Evolutionary conservation across 2,797 vertebrate genomes (phyloP), one percentile per base, ranked within the genome.

Genomic region (Luscinia luscinia): DNA sequence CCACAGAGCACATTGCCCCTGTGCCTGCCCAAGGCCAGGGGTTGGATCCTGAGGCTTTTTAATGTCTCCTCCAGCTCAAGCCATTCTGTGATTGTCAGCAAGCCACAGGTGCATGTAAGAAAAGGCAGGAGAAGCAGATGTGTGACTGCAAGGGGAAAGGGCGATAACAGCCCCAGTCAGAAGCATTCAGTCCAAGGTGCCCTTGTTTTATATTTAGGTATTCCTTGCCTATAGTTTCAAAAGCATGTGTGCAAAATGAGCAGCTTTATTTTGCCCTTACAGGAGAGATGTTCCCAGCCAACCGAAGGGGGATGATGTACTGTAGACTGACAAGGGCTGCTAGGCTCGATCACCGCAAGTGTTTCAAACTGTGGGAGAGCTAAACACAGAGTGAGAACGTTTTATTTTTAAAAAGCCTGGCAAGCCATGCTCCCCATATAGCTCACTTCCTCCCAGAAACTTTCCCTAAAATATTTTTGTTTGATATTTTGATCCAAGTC

Each of bases 361-460:
- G 95, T 90, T 96, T 84, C 93, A 97, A 97, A 97, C 67, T 89
- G 93, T 81, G 57, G 76, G 67, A 93, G 87, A 93, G 86, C 94
- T 95, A 94, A 94, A 95, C 89, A 95, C 82, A 73, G 95, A 97
- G 95, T 91, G 95, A 94, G 93, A 97, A 93, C 41, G 46, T 88
- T 96, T 96, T 95, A 91, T 93, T 97, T 97, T 95, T 93, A 90
- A 96, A 96, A 97, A 96, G 92, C 84, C 94, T 97, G 95, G 96
- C 90, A 96, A 97, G 87, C 84, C 93, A 27, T 28, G 67, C 92
- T 96, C 94, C 87, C 91, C 91, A 89, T 95, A 93, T 96, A 95
- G 94, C 91, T 96, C 77, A 61, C 93, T 96, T 97, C 94, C 94
- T 94, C 94, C 70, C 88, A 90, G 88, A 93, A 96, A 96, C 96